These are phyloP conservation scores for Sternarchorhynchus goeldii DNA, from an alignment of 2,797 vertebrate species.

Conservation along the genomic window DNA sequence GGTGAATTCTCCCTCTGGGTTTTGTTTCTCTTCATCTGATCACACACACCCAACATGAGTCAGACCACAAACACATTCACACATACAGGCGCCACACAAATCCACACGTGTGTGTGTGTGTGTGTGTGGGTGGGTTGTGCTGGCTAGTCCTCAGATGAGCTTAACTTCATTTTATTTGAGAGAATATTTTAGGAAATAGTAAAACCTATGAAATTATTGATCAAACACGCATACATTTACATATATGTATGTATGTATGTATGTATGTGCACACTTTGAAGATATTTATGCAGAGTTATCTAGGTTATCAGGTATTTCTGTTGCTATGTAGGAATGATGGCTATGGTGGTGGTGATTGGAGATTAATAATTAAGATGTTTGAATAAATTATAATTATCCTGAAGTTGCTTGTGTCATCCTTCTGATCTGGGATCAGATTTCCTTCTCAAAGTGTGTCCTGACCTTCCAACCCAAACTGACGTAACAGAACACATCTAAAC, in stretches of 20 bases:
- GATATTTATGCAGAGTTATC: slow-evolving; percentile 77
- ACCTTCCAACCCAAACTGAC: background rate
- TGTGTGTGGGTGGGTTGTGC: slow-evolving; percentile 41
- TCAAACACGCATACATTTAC: slow-evolving; percentile 68
- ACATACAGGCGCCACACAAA: slow-evolving; percentile 47
- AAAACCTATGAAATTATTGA: slow-evolving; percentile 67
- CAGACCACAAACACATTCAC: slow-evolving; percentile 50
- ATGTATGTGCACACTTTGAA: slow-evolving; percentile 63
- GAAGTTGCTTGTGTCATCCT: slow-evolving; percentile 62
- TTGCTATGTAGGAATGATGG: slow-evolving; percentile 76
- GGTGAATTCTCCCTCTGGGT: slow-evolving; percentile 39
- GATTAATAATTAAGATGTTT: slow-evolving; percentile 76
- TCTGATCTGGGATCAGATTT: slow-evolving; percentile 39
- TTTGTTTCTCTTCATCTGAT: slow-evolving; percentile 46
- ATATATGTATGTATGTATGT: slow-evolving; percentile 15
- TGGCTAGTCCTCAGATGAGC: slow-evolving; percentile 74
- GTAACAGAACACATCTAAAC: background rate
- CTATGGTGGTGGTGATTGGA: slow-evolving; percentile 72
- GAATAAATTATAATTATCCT: slow-evolving; percentile 79
- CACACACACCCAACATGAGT: slow-evolving; percentile 31
- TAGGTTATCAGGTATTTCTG: slow-evolving; percentile 69
- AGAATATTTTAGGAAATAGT: slow-evolving; percentile 79
- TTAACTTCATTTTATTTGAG: slow-evolving; percentile 67
- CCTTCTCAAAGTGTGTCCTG: background rate
- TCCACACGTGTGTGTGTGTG: slow-evolving; percentile 56